Base-by-base conservation (phyloP, 2,888 invertebrate genomes). In the Coenonympha arcania region DNA sequence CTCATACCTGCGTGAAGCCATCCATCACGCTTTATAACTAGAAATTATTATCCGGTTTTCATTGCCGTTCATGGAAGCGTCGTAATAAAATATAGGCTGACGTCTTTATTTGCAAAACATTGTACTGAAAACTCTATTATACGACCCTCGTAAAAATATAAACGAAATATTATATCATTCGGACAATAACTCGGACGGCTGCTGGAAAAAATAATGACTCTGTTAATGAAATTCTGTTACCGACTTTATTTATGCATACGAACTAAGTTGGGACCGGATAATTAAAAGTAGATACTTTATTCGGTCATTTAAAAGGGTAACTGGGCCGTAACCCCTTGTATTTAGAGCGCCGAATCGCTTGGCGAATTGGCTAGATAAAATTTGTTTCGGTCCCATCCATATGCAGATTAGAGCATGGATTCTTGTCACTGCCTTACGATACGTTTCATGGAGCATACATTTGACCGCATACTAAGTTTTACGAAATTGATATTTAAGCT, bases 1-100 rank as follows among this genome's bases (percentile, higher is more conserved):
- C 68, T 71, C 71, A 71, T 85, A 84, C 83, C 85, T 83, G 82
- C 66, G 58, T 68, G 58, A 62, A 62, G 67, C 71, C 75, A 85
- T 85, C 82, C 73, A 84, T 86, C 85, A 86, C 65, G 64, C 59
- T 68, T 68, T 68, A 77, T 82, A 83, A 83, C 76, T 73, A 82
- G 83, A 69, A 74, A 76, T 73, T 71, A 76, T 76, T 70, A 69
- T 73, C 55, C 70, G 36, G 18, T 41, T 49, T 51, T 54, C 48
- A 59, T 61, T 48, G 39, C 42, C 13, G 28, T 52, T 51, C 45
- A 43, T 18, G 37, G 37, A 49, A 30, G 26, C 39, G 16, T 19
- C 26, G 26, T 48, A 44, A 52, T 42, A 51, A 49, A 48, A 43
- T 24, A 68, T 63, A 70, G 72, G 69, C 70, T 71, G 63, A 74